Percentiles rank a stretch among this genome's conserved stretches.
Evolutionary conservation across 2,888 invertebrate genomes (phyloP).

Genomic region (Eupithecia vulgata): DNA sequence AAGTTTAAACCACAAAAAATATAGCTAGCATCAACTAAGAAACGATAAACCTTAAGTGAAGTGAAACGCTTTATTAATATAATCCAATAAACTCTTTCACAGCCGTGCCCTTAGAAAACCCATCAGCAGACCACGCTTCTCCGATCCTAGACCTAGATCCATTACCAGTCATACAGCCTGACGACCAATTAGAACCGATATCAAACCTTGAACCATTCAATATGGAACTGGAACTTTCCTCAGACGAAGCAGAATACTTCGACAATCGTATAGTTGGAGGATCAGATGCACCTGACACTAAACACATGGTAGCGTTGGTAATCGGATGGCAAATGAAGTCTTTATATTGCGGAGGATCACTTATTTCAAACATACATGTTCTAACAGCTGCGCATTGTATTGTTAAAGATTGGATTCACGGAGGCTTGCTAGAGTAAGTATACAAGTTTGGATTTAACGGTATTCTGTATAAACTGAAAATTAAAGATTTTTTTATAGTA

Average conservation of each 20-base stretch:
- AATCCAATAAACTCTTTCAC: conserved; percentile 9
- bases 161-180: neutral
- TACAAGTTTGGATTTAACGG: no score
- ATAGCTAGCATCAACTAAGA: no score
- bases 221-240: neutral
- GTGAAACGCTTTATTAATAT: no score
- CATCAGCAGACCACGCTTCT: conserved; percentile 8
- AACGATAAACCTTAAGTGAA: no score
- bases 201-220: neutral
- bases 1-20: no score
- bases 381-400: conserved; percentile 45
- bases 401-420: conserved; percentile 41
- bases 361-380: conserved; percentile 37
- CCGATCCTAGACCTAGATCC: neutral
- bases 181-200: neutral
- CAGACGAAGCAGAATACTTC: conserved; percentile 8
- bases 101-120: conserved; percentile 17
- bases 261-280: conserved; percentile 26
- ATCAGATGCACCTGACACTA: neutral
- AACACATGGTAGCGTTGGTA: conserved; percentile 32
- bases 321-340: conserved; percentile 29
- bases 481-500: no score
- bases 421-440: conserved; percentile 38
- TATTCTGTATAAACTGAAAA: no score
- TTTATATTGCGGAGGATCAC: conserved; percentile 34